Evolutionary conservation across 1,140 invertebrate genomes (phyloP), one percentile per base, ranked within the genome.

Genomic region (Tetramorium simillimum): DNA sequence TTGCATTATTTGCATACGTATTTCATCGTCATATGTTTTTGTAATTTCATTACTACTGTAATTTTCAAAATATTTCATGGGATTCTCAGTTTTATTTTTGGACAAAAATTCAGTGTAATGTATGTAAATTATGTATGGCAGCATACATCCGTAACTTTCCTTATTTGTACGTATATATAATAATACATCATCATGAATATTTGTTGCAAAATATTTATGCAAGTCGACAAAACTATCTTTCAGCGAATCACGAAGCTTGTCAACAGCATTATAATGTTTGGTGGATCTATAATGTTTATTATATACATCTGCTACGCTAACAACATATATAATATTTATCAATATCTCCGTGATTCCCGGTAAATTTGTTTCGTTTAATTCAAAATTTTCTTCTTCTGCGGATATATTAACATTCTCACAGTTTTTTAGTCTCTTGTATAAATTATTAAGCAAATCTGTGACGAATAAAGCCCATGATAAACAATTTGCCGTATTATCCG

Each of bases 401-500:
- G n/a, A n/a, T n/a, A 4, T 21, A 10, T 65, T 2, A 33, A 24
- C 6, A 43, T 72, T 14, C 16, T 53, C n/a, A 46, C 37, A 14
- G 6, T 5, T 46, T 46, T 3, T 76, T 9, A 60, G 40, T 82
- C 72, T 88, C 33, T 33, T 60, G 3, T 77, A 86, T 7, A 95
- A 72, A 86, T 92, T 92, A 43, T 93, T 93, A 7, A 95, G 67
- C 75, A 95, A 87, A 82, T 93, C 92, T 43, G 89, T 88, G 77
- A 86, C 93, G n/a, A 93, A 92, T 6, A 92, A 72, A 53, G 94
- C 93, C 95, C 95, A 95, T 81, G 87, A 91, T 21, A 95, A 87
- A 67, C 93, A 95, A 65, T 92, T 92, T 5, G 90, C 90, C 2
- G 87, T 93, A 82, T 91, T 92, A 86, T 95, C 92, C 6, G 73